Evolutionary conservation across 2,113 vertebrate species (phyloP).

Genomic region (Halichoerus grypus): DNA sequence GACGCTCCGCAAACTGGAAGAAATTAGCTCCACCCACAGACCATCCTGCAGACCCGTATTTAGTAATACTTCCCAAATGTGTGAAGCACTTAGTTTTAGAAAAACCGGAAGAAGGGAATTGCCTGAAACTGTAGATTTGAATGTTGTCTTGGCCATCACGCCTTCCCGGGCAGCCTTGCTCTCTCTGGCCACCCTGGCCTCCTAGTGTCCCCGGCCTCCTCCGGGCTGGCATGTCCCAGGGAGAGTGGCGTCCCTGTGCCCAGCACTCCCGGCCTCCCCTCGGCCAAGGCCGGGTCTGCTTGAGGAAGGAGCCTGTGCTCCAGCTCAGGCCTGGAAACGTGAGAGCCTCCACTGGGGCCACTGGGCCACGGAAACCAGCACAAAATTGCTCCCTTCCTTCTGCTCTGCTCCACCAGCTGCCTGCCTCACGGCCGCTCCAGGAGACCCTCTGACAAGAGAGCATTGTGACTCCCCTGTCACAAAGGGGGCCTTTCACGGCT

Average conservation of each 20-base stretch:
- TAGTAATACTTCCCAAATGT: conserved; percentile 83
- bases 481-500: conserved; percentile 87
- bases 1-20: conserved; percentile 80
- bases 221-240: not conserved
- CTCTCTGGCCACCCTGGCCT: rapidly evolving
- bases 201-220: not conserved
- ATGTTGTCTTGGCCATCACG: rapidly evolving
- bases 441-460: conserved; percentile 85
- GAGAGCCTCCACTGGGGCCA: conserved; percentile 73
- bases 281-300: rapidly evolving
- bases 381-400: conserved; percentile 89
- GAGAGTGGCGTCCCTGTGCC: not conserved
- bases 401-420: conserved; percentile 71
- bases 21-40: conserved; percentile 77
- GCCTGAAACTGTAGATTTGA: conserved; percentile 5
- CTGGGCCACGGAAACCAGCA: conserved; percentile 84
- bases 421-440: conserved; percentile 71
- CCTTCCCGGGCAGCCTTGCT: not conserved
- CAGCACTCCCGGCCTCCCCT: not conserved
- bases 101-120: conserved; percentile 77
- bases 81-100: conserved; percentile 80
- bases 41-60: conserved; percentile 69
- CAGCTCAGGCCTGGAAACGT: conserved; percentile 42
- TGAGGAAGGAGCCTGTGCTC: not conserved
- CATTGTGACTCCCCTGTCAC: conserved; percentile 85